Base-by-base conservation (phyloP, 2,888 invertebrate species). In the Tuta absoluta region DNA sequence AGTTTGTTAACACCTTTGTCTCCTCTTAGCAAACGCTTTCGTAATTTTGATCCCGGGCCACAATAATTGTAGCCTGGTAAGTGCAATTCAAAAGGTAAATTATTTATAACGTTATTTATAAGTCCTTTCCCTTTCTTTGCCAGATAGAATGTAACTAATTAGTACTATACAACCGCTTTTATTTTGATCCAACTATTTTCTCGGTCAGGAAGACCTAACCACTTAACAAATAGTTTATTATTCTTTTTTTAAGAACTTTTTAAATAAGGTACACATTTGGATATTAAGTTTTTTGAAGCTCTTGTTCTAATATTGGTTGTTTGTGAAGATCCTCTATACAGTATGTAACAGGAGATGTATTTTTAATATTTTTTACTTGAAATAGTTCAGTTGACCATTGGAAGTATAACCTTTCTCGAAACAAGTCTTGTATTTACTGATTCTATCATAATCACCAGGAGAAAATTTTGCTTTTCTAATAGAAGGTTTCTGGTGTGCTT, bases 381-480 rank as follows among this genome's bases (percentile, higher is more conserved):
- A 79, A 78, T 59, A 78, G 67, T 69, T 79, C 78, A 10, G 72
- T 72, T n/a, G 75, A 72, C 76, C 78, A 79, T 75, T 74, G 0
- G 76, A 73, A 51, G 75, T 77, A 67, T 74, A 79, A 1, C 75
- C 75, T 62, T 76, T 75, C 8, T 66, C 67, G 66, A 78, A 76
- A 3, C 61, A 45, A 45, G 65, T 62, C 66, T 72, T 71, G 58
- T 66, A 49, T 65, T 68, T 68, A 49, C 68, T 66, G 65, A 70
- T 69, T 68, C 76, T 67, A 11, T 75, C 77, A 48, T 53, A 63
- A 64, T 74, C 73, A 28, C 72, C 73, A 48, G 71, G 37, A 1
- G 4, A 7, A 3, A 33, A 28, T 53, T 65, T 69, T 68, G 67
- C 28, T 28, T 28, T 28, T 28, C 28, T 28, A 4, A 4, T 28